Base-by-base conservation (phyloP, 2,888 invertebrate genomes). In the Carterocephalus palaemon region DNA sequence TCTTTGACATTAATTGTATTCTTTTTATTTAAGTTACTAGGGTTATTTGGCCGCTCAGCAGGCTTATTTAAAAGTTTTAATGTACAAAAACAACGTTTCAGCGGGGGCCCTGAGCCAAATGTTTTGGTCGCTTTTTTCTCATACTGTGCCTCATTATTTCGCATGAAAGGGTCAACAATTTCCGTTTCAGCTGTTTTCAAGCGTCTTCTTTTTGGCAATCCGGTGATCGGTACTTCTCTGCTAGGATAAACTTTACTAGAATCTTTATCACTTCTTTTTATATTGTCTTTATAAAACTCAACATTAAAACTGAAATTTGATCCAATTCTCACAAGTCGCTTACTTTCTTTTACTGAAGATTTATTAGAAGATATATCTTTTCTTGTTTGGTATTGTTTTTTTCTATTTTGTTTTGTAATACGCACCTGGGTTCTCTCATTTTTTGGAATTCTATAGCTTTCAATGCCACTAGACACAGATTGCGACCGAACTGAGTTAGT, bases 251-350 rank as follows among this genome's bases (percentile, higher is more conserved):
- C 1, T 6, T 36, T 15, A n/a, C n/a, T 8, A n/a, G 4, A 1
- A 6, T 9, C 3, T 4, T 36, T 36, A 13, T 13, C 3, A 26
- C 42, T 60, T 29, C 17, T 12, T 39, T 28, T 46, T n/a, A 5
- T 2, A 28, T 31, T 22, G 16, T 39, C 34, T 54, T 64, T 68
- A 48, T 50, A 60, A 54, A 68, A 67, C 46, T 69, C 66, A n/a
- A 68, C 45, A 42, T 57, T 48, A 26, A 69, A 68, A 50, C 61
- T 65, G 50, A 66, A 57, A 34, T 48, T 60, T 2, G 67, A 67
- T 23, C 60, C 54, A 40, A 67, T 59, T 36, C 34, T 51, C 5
- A 63, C 60, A 2, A 58, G 50, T 41, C 59, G 57, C 49, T 49
- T 63, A 53, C 41, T 51, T 51, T 2, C 15, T 19, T 19, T 40